A percentile compares a stretch with the other conserved stretches of the same genome.
Evolutionary conservation across 1,140 invertebrate species (phyloP).

Genomic region (Bombus fervidus): DNA sequence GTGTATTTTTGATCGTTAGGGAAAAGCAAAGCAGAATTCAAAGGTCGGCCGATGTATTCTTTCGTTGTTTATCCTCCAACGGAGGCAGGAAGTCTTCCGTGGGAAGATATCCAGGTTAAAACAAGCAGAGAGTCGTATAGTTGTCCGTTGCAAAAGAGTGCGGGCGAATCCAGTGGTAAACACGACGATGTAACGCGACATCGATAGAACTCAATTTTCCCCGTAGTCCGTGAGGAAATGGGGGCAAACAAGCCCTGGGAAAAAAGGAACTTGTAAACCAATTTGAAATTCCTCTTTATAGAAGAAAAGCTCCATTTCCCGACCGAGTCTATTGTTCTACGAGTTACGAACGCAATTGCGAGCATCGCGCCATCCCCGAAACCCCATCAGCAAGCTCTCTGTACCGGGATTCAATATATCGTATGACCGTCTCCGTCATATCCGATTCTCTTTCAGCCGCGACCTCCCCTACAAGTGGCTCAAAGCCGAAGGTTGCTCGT

Average conservation of each 20-base stretch:
- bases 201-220: conserved; percentile 21
- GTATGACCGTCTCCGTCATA: conserved; percentile 58
- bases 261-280: conserved; percentile 28
- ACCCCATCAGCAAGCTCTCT: conserved; percentile 56
- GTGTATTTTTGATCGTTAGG: neutral
- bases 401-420: conserved; percentile 59
- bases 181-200: conserved; percentile 17
- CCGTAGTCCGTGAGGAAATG: neutral
- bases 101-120: neutral
- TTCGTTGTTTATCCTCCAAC: neutral
- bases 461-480: conserved; percentile 4
- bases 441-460: conserved; percentile 53
- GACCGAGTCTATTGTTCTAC: conserved; percentile 21
- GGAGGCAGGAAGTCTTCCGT: neutral
- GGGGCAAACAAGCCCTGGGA: conserved; percentile 12
- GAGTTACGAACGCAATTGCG: conserved; percentile 47
- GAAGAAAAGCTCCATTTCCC: neutral
- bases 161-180: neutral
- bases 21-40: neutral
- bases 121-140: neutral
- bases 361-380: conserved; percentile 38
- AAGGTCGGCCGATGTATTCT: neutral
- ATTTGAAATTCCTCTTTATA: conserved; percentile 47
- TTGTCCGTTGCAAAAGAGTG: neutral
- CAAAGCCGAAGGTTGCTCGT: neutral